Evolutionary conservation across 37 sponge, comb jelly and placozoan species (phyloP), one percentile per base, ranked within the genome.

Genomic region (Beroe ovata): DNA sequence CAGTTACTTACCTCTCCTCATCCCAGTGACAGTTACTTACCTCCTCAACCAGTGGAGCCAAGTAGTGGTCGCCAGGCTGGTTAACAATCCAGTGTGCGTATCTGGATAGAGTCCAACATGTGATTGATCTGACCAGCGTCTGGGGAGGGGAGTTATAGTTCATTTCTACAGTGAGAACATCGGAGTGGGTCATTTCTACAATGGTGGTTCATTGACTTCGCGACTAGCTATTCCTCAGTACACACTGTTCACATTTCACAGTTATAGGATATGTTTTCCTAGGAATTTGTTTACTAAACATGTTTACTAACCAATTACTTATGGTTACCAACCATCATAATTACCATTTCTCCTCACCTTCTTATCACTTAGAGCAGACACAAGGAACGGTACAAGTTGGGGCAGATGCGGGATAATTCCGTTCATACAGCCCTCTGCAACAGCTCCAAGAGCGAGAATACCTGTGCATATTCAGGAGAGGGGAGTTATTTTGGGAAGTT

Each of bases 41-140:
- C 93, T 94, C 99, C 1, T 92, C 64, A 90, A 99, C 93, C 19
- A 99, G 92, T 41, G 90, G 90, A 60, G 92, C 61, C 0, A 99
- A 90, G 91, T 92, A 96, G 0, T 40, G 89, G 38, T 99, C 94
- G 41, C 92, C 92, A 36, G 94, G 90, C 60, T 95, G 96, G 11
- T 88, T 90, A n/a, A 96, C 94, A 20, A 99, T 91, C 99, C 99
- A 99, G 77, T 94, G 95, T 26, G 99, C 90, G 72, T 96, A 99
- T 6, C 99, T 90, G 39, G 93, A 92, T 29, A 99, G 92, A 11
- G 99, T 96, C 99, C 99, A 99, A 88, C 99, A 99, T 0, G 99
- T 94, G 88, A 99, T 99, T 60, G 96, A 96, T 32, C 99, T 89
- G 1, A 99, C 95, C 26, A 96, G 93, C 35, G 92, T 91, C 92